These are phyloP conservation scores for Hirtodrosophila confusa DNA, from an alignment of 2,888 invertebrate species.

Conservation along the genomic window DNA sequence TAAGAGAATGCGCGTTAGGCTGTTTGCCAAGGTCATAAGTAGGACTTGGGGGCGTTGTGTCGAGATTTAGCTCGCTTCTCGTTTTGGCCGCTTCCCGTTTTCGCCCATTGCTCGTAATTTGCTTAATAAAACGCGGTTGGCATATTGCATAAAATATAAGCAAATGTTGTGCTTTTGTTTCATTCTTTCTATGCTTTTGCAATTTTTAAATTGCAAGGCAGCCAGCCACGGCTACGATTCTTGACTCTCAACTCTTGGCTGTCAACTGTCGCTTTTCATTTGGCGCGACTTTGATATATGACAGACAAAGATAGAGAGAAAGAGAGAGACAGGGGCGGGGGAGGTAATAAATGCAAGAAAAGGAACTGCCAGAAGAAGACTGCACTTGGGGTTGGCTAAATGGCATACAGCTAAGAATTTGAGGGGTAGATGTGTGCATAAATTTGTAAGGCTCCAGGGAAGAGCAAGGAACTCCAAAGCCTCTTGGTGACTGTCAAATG, in stretches of 20 bases:
- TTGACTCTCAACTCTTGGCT: slow-evolving; percentile 44
- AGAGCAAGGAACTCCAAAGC: slow-evolving; percentile 19
- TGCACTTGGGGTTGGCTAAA: slow-evolving; percentile 56
- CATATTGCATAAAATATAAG: slow-evolving; percentile 79
- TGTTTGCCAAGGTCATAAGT: slow-evolving; percentile 80
- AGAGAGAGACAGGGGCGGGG: slow-evolving; percentile 5
- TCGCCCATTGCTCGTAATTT: slow-evolving; percentile 68
- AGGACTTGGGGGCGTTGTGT: slow-evolving; percentile 57
- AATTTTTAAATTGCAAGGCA: slow-evolving; percentile 58
- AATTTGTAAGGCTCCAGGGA: slow-evolving; percentile 45
- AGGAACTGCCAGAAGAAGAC: slow-evolving; percentile 18
- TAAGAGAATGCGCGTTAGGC: slow-evolving; percentile 70
- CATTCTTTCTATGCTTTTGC: slow-evolving; percentile 13
- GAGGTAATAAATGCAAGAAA: slow-evolving; percentile 9
- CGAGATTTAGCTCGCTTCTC: slow-evolving; percentile 55
- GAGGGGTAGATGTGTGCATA: slow-evolving; percentile 45
- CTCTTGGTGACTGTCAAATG: slow-evolving; percentile 55
- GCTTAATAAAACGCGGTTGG: slow-evolving; percentile 80
- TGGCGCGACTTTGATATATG: slow-evolving; percentile 62
- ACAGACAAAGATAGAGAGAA: slow-evolving; percentile 3
- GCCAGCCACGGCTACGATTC: slow-evolving; percentile 21
- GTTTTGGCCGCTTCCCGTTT: slow-evolving; percentile 19
- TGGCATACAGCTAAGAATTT: slow-evolving; percentile 37
- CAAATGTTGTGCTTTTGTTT: slow-evolving; percentile 56
- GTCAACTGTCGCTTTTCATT: slow-evolving; percentile 71